phyloP scores from a whole-genome alignment of 2,113 vertebrate genomes.

The Strix aluco region DNA sequence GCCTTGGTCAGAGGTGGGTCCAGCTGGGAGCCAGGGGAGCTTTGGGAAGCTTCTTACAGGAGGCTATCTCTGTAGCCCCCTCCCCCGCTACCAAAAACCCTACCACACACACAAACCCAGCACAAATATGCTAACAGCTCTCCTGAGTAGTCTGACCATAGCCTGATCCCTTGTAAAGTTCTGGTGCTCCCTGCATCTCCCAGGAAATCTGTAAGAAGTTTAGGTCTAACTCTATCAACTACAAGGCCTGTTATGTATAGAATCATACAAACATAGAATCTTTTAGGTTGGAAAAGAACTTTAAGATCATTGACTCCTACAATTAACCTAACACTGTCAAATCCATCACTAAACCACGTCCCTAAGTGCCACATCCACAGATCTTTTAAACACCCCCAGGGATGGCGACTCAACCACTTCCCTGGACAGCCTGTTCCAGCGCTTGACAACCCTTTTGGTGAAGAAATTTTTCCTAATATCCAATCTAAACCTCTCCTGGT shows the following conservation, averaged over 20 bases:
- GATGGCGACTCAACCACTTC: not conserved
- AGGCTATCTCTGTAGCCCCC: too few species aligned
- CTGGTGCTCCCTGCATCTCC: not conserved
- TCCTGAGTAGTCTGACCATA: not conserved
- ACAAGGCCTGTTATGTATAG: not conserved
- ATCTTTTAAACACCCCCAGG: not conserved
- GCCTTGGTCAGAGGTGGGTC: too few species aligned
- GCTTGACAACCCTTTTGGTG: too few species aligned
- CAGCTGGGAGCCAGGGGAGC: too few species aligned
- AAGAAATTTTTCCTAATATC: not conserved
- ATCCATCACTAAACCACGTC: not conserved
- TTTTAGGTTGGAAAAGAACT: not conserved
- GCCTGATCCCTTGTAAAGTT: not conserved
- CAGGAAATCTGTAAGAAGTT: not conserved
- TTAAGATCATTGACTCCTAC: not conserved
- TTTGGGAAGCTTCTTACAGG: too few species aligned
- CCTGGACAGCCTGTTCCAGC: not conserved
- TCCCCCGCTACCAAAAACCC: too few species aligned
- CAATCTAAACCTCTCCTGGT: not conserved
- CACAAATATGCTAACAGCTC: accelerated
- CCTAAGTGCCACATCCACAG: not conserved
- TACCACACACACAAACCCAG: too few species aligned
- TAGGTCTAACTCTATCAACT: not conserved
- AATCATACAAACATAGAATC: not conserved
- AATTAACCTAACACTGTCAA: not conserved